Evolutionary conservation across 2,888 invertebrate species (phyloP).

Genomic region (Asteroscopus sphinx): DNA sequence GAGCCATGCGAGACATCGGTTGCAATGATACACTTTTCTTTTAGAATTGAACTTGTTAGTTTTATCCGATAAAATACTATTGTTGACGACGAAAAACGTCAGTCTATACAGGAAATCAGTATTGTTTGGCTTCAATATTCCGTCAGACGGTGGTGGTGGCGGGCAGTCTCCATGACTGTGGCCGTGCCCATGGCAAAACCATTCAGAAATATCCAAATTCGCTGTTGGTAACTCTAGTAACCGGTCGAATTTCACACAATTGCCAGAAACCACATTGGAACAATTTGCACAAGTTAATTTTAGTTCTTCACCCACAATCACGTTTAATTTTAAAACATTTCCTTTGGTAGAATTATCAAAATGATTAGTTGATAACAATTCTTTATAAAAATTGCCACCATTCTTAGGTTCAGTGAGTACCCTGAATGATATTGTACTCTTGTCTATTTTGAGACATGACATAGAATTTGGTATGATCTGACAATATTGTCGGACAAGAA

Average conservation of each 20-base stretch:
- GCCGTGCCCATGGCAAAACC: conserved; percentile 91
- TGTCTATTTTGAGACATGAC: conserved; percentile 86
- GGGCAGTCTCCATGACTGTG: conserved; percentile 66
- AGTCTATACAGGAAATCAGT: conserved; percentile 90
- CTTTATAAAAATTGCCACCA: conserved; percentile 85
- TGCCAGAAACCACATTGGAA: conserved; percentile 83
- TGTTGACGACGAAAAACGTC: conserved; percentile 88
- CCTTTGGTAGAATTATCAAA: conserved; percentile 61
- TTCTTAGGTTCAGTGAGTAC: conserved; percentile 84
- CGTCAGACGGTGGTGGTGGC: conserved; percentile 53
- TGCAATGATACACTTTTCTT: conserved; percentile 87
- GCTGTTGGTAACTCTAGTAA: conserved; percentile 91
- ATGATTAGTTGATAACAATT: conserved; percentile 70
- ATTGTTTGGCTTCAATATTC: conserved; percentile 81
- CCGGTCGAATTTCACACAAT: conserved; percentile 86
- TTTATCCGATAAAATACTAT: conserved; percentile 77
- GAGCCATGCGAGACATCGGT: conserved; percentile 90
- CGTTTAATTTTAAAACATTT: conserved; percentile 71
- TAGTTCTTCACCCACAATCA: conserved; percentile 69
- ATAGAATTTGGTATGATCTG: conserved; percentile 86
- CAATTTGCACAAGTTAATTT: conserved; percentile 82
- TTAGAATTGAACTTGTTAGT: conserved; percentile 82
- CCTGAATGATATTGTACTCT: conserved; percentile 83
- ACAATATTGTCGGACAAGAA: conserved; percentile 81
- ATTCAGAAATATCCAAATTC: conserved; percentile 91